Evolutionary conservation across 1,140 invertebrate species (phyloP).

Genomic region (Apis florea): DNA sequence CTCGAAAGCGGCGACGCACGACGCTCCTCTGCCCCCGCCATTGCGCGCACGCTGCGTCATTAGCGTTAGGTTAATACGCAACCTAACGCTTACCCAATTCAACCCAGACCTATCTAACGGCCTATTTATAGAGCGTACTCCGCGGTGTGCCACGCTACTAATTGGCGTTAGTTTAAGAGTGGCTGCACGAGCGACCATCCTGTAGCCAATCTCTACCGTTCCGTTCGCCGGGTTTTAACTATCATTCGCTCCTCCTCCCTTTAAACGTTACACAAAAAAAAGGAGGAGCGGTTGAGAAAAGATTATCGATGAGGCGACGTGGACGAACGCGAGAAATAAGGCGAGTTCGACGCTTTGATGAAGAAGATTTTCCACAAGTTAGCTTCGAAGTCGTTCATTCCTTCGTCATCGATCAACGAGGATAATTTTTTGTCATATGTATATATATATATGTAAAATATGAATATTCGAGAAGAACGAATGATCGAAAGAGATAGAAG

Average conservation of each 20-base stretch:
- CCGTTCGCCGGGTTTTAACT: conserved; percentile 12
- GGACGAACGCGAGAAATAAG: neutral
- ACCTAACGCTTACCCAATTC: conserved; percentile 60
- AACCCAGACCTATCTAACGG: conserved; percentile 63
- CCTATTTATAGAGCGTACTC: conserved; percentile 60
- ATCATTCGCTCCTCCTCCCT: neutral
- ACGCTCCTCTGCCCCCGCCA: neutral
- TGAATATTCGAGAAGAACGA: no score
- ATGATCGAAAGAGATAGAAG: no score
- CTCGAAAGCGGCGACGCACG: neutral
- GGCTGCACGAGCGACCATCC: conserved; percentile 28
- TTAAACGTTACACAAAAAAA: neutral
- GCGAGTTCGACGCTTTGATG: no score
- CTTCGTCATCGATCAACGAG: no score
- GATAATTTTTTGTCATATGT: no score
- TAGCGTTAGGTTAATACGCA: conserved; percentile 53
- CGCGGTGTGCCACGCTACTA: conserved; percentile 44
- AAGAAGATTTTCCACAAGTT: no score
- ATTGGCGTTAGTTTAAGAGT: conserved; percentile 64
- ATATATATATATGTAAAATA: no score
- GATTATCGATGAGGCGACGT: neutral
- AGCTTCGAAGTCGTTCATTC: no score
- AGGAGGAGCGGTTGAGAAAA: neutral
- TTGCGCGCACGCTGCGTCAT: conserved; percentile 46
- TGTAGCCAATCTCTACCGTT: conserved; percentile 42